A percentile compares a stretch with the other conserved stretches of the same genome.
Evolutionary conservation across 2,888 invertebrate genomes (phyloP).

Genomic region (Phortica okadai): DNA sequence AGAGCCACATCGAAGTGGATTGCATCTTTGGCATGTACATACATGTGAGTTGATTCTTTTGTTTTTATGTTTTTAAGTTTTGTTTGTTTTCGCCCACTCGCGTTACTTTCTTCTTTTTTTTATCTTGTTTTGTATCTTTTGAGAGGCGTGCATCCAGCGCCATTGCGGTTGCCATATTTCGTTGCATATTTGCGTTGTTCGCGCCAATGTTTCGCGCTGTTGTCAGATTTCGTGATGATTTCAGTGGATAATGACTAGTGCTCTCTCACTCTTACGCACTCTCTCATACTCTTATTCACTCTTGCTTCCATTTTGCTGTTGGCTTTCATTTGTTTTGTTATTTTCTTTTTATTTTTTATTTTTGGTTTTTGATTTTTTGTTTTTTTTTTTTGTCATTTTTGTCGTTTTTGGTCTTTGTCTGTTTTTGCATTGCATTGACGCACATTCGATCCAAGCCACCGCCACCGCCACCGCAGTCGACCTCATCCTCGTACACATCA

Average conservation of each 20-base stretch:
- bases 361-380: neutral
- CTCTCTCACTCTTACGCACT: neutral
- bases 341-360: no score
- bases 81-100: no score
- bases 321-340: neutral
- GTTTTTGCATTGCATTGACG: neutral
- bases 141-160: neutral
- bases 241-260: neutral
- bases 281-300: neutral
- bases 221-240: conserved; percentile 46
- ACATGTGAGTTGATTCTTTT: no score
- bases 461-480: neutral
- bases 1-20: no score
- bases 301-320: neutral
- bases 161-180: conserved; percentile 75
- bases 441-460: neutral
- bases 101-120: no score
- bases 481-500: no score
- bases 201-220: conserved; percentile 45
- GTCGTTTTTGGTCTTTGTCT: neutral
- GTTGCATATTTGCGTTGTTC: conserved; percentile 55
- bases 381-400: neutral
- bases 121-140: no score
- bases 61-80: no score
- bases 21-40: no score